These are phyloP conservation scores for Malthinus seriepunctatus DNA, from an alignment of 2,888 invertebrate species.

Conservation along the genomic window DNA sequence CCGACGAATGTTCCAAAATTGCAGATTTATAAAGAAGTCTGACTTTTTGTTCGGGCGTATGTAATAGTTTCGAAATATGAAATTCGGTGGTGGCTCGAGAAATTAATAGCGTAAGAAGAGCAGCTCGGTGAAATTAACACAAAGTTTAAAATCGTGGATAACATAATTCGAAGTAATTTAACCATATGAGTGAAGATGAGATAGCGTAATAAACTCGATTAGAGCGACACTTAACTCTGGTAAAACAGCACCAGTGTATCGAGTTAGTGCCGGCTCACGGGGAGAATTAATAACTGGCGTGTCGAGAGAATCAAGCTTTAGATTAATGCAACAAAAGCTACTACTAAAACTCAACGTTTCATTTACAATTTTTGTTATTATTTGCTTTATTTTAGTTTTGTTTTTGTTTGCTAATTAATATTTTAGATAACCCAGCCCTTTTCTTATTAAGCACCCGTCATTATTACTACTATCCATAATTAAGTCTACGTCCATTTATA, in stretches of 20 bases:
- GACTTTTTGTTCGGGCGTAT: conserved; percentile 4
- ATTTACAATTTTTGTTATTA: neutral
- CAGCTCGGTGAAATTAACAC: neutral
- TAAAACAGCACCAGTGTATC: conserved; percentile 38
- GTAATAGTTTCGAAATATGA: neutral
- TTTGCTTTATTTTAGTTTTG: too few relatives aligned
- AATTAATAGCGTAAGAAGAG: neutral
- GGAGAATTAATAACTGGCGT: conserved; percentile 41
- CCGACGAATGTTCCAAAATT: conserved; percentile 37
- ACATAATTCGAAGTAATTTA: conserved; percentile 24
- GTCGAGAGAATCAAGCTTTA: conserved; percentile 32
- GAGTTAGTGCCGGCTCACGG: conserved; percentile 37
- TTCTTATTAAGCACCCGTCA: conserved; percentile 2
- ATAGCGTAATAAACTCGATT: conserved; percentile 38
- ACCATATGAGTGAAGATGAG: conserved; percentile 23
- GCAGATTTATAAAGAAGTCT: conserved; percentile 37
- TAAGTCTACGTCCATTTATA: conserved; percentile 10
- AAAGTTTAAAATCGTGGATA: conserved; percentile 13
- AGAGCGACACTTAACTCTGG: conserved; percentile 39
- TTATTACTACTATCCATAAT: conserved; percentile 4
- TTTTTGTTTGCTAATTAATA: too few relatives aligned
- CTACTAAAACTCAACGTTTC: neutral
- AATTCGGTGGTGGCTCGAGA: neutral
- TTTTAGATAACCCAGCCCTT: neutral
- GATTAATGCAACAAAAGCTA: conserved; percentile 2